Percentiles rank a stretch among this genome's conserved stretches.
Conservation (phyloP, 2,797 vertebrate species). For the Oceanodroma leucorhoa region DNA sequence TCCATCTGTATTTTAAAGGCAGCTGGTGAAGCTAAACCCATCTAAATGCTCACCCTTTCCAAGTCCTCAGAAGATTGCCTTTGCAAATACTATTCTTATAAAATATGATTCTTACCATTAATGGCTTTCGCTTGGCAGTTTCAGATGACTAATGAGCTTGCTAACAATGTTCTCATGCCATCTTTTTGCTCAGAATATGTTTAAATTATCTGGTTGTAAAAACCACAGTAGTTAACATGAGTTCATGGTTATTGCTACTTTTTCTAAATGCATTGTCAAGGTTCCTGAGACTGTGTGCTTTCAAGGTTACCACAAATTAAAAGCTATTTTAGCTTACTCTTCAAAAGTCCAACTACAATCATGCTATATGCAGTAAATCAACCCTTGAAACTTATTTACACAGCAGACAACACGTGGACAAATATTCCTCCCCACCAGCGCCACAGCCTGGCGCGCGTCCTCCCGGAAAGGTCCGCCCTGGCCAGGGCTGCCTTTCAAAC, state of each 20-base stretch:
- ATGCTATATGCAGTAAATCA: slow-evolving; percentile 42
- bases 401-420: neutral
- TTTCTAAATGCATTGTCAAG: neutral
- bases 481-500: neutral
- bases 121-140: neutral
- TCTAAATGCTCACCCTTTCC: neutral
- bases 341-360: neutral
- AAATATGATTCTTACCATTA: neutral
- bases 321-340: slow-evolving; percentile 13
- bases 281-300: neutral
- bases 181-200: neutral
- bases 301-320: neutral
- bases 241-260: neutral
- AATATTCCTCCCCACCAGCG: neutral
- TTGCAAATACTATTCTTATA: neutral
- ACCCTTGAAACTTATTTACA: neutral
- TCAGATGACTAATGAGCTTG: neutral
- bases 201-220: neutral
- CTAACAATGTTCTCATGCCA: neutral
- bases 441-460: neutral
- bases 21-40: rapidly evolving
- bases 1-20: rapidly evolving
- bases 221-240: neutral
- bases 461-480: neutral
- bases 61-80: neutral